Percentiles rank a stretch among this genome's conserved stretches.
phyloP scores from a whole-genome alignment of 2,113 vertebrate species.

The Sarotherodon lohbergeri region DNA sequence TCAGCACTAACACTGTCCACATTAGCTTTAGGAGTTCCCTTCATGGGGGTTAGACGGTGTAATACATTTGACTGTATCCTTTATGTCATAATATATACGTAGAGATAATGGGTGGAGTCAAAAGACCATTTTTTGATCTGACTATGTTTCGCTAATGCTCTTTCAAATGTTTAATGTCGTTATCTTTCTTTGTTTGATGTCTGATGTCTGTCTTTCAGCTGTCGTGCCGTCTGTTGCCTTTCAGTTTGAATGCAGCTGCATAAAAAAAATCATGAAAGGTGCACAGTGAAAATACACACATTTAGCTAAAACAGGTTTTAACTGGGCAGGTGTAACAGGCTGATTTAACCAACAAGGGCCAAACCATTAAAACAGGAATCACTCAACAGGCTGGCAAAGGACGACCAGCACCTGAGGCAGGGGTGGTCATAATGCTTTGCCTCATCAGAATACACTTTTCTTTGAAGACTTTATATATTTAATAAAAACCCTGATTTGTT shows the following conservation, averaged over 20 bases:
- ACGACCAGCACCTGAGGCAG: not conserved
- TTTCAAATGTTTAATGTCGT: not conserved
- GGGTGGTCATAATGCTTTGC: not conserved
- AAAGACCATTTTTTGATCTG: not conserved
- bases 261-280: not conserved
- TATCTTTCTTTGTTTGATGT: not conserved
- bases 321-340: not conserved
- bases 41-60: not conserved
- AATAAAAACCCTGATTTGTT: not conserved
- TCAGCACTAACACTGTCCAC: rapidly evolving
- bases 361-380: not conserved
- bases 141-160: not conserved
- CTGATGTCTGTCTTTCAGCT: not conserved
- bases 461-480: not conserved
- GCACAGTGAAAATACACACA: not conserved
- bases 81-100: not conserved
- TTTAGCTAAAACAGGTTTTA: not conserved
- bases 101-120: not conserved
- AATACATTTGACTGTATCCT: not conserved
- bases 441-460: not conserved
- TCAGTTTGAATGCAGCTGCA: not conserved
- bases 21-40: rapidly evolving
- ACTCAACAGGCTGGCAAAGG: not conserved
- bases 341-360: not conserved
- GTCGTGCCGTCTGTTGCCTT: not conserved